Percentiles rank a stretch among this genome's conserved stretches.
Evolutionary conservation across 2,113 vertebrate genomes (phyloP).

Genomic region (Mormyrus lacerda): DNA sequence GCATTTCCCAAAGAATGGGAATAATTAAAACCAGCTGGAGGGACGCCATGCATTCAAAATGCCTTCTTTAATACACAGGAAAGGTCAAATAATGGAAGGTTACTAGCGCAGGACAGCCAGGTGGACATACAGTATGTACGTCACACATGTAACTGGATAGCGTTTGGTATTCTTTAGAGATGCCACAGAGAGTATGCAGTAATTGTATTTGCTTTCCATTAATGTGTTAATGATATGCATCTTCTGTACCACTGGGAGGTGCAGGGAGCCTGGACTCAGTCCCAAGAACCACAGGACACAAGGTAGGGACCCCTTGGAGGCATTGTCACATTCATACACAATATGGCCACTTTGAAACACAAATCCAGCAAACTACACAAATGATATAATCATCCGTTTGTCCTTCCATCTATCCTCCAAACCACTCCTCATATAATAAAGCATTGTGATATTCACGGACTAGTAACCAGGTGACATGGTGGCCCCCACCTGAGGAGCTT

Average conservation of each 20-base stretch:
- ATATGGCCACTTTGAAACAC: not conserved
- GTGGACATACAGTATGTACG: not conserved
- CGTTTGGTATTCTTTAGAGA: too few relatives aligned
- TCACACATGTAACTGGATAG: not conserved
- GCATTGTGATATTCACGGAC: not conserved
- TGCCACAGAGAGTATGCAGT: too few relatives aligned
- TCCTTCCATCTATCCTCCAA: not conserved
- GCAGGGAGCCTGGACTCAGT: not conserved
- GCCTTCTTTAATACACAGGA: not conserved
- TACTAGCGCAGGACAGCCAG: not conserved
- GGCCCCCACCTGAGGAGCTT: not conserved
- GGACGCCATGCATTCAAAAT: not conserved
- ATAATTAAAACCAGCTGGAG: not conserved
- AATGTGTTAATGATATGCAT: too few relatives aligned
- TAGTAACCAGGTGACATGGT: not conserved
- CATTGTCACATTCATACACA: not conserved
- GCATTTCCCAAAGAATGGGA: not conserved
- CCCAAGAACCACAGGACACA: not conserved
- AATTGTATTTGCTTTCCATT: too few relatives aligned
- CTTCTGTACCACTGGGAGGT: not conserved
- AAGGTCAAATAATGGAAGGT: not conserved
- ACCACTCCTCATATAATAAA: not conserved
- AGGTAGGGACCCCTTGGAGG: too few relatives aligned
- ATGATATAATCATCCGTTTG: not conserved
- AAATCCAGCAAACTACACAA: not conserved